Evolutionary conservation across 2,888 invertebrate species (phyloP).

Genomic region (Callyntrura guangdongensis): DNA sequence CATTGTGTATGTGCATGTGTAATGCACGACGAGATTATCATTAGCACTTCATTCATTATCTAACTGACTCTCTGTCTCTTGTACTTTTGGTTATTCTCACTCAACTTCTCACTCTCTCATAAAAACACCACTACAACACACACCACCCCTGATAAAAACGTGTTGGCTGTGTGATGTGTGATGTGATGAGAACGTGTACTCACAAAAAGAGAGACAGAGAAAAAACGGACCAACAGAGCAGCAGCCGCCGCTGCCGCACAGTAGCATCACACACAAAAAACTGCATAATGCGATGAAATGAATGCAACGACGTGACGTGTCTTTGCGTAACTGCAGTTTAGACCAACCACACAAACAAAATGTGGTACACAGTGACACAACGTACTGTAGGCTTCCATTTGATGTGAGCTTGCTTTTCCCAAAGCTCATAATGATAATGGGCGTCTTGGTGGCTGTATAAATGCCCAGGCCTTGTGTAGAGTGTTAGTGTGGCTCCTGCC

Average conservation of each 20-base stretch:
- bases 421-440: slow-evolving; percentile 77
- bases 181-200: slow-evolving; percentile 26
- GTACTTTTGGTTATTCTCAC: slow-evolving; percentile 32
- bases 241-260: not conserved
- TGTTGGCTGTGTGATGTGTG: slow-evolving; percentile 24
- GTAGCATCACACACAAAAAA: slow-evolving; percentile 48
- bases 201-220: too few relatives aligned
- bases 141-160: not conserved
- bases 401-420: slow-evolving; percentile 42
- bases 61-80: slow-evolving; percentile 8
- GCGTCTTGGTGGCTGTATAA: slow-evolving; percentile 76
- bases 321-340: slow-evolving; percentile 21
- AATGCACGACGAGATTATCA: slow-evolving; percentile 67
- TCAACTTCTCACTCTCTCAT: slow-evolving; percentile 38
- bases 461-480: slow-evolving; percentile 22
- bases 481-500: not conserved
- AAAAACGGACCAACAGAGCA: slow-evolving; percentile 59
- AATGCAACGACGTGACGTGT: slow-evolving; percentile 47
- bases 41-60: slow-evolving; percentile 77
- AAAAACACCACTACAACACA: not conserved
- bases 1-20: not conserved
- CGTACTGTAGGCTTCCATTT: not conserved
- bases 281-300: slow-evolving; percentile 39
- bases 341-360: slow-evolving; percentile 31
- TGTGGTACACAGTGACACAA: not conserved